Percentiles rank a stretch among this genome's conserved stretches.
Evolutionary conservation across 2,888 invertebrate genomes (phyloP).

Genomic region (Coleophora deauratella): DNA sequence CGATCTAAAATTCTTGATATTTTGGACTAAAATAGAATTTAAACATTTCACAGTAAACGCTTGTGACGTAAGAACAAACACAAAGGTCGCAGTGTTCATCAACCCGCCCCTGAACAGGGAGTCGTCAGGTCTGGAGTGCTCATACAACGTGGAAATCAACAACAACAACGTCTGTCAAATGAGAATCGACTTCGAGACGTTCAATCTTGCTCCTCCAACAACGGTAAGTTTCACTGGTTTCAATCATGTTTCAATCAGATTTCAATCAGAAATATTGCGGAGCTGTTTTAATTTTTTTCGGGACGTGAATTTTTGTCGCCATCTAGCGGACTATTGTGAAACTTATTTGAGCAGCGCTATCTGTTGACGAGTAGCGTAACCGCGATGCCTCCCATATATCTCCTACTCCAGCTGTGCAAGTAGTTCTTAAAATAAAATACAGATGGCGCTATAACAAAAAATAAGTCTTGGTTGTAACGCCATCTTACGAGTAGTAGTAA

Average conservation of each 20-base stretch:
- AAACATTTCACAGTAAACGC: slow-evolving; percentile 61
- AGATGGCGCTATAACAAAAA: slow-evolving; percentile 11
- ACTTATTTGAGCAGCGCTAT: no score
- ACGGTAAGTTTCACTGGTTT: slow-evolving; percentile 53
- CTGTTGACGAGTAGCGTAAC: no score
- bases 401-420: no score
- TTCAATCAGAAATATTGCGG: no score
- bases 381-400: no score
- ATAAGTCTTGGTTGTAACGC: neutral
- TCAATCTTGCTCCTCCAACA: slow-evolving; percentile 65
- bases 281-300: no score
- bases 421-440: neutral
- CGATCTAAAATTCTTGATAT: no score
- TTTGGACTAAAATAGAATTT: no score
- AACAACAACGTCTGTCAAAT: slow-evolving; percentile 76
- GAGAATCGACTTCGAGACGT: slow-evolving; percentile 74
- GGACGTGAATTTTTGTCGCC: no score
- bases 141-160: slow-evolving; percentile 72
- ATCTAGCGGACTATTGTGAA: no score
- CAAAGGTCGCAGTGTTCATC: slow-evolving; percentile 61
- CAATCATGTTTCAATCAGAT: no score
- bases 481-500: no score
- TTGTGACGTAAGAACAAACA: slow-evolving; percentile 56
- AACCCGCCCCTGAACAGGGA: slow-evolving; percentile 57
- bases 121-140: slow-evolving; percentile 62